A percentile compares a stretch with the other conserved stretches of the same genome.
These are phyloP conservation scores for Drosophila pseudoobscura DNA, from an alignment of 1,140 invertebrate species.

Conservation along the genomic window DNA sequence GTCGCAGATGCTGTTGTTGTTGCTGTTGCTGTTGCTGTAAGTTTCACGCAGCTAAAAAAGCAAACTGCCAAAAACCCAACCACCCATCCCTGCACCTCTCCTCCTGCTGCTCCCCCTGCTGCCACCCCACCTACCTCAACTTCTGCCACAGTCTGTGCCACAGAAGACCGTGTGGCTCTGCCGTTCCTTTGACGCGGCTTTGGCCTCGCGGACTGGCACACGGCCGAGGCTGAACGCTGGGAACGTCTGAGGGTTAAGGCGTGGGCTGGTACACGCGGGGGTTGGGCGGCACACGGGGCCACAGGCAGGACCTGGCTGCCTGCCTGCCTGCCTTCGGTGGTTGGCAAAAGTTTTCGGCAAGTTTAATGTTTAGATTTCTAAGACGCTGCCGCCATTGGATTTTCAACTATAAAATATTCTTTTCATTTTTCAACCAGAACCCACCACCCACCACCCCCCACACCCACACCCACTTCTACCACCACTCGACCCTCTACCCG, in stretches of 20 bases:
- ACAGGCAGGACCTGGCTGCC: too few species aligned
- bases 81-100: not conserved
- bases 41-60: slow-evolving; percentile 69
- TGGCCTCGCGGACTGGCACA: slow-evolving; percentile 34
- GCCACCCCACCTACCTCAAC: slow-evolving; percentile 46
- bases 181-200: slow-evolving; percentile 52
- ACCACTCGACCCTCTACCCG: too few species aligned
- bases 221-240: slow-evolving; percentile 1
- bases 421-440: slow-evolving; percentile 41
- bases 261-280: not conserved
- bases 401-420: slow-evolving; percentile 77
- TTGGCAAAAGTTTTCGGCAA: slow-evolving; percentile 65
- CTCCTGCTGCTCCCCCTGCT: not conserved
- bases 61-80: slow-evolving; percentile 60
- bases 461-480: not conserved
- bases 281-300: too few species aligned
- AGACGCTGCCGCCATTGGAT: slow-evolving; percentile 59
- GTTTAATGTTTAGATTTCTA: slow-evolving; percentile 81
- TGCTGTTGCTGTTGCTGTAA: slow-evolving; percentile 57
- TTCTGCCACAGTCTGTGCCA: slow-evolving; percentile 7
- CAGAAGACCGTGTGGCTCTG: not conserved
- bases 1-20: slow-evolving; percentile 72
- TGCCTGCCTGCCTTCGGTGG: slow-evolving; percentile 21
- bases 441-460: not conserved
- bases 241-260: not conserved